Percentiles rank a stretch among this genome's conserved stretches.
Conservation (phyloP, 2,888 invertebrate species). For the Aphidoletes aphidimyza region DNA sequence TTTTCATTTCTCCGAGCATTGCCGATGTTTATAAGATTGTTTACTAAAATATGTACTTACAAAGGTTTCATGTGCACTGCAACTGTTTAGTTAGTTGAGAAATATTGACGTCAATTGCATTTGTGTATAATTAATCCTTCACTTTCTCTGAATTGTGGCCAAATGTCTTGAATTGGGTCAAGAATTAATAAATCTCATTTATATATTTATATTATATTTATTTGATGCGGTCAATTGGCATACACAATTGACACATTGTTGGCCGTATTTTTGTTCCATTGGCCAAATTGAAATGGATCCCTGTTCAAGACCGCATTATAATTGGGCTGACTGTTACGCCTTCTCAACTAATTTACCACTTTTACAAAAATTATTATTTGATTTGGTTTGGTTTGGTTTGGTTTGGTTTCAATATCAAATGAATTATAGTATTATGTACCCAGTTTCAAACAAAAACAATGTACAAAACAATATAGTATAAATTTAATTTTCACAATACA, state of each 20-base stretch:
- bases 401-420: slow-evolving; percentile 36
- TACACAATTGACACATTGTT: too few species aligned
- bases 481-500: background rate
- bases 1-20: too few species aligned
- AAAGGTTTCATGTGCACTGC: too few species aligned
- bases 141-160: too few species aligned
- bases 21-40: too few species aligned
- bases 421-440: background rate
- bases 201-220: too few species aligned
- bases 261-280: too few species aligned
- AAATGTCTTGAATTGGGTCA: background rate
- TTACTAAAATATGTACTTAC: too few species aligned
- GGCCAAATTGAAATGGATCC: background rate
- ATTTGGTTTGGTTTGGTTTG: background rate
- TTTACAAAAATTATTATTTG: background rate
- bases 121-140: too few species aligned
- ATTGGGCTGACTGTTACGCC: background rate
- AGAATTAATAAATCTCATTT: background rate
- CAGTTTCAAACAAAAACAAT: background rate
- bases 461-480: background rate
- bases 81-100: too few species aligned
- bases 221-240: slow-evolving; percentile 6
- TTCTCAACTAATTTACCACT: background rate
- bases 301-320: background rate
- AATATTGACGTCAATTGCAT: too few species aligned